Evolutionary conservation across 1,140 invertebrate species (phyloP).

Genomic region (Oscheius sp.): DNA sequence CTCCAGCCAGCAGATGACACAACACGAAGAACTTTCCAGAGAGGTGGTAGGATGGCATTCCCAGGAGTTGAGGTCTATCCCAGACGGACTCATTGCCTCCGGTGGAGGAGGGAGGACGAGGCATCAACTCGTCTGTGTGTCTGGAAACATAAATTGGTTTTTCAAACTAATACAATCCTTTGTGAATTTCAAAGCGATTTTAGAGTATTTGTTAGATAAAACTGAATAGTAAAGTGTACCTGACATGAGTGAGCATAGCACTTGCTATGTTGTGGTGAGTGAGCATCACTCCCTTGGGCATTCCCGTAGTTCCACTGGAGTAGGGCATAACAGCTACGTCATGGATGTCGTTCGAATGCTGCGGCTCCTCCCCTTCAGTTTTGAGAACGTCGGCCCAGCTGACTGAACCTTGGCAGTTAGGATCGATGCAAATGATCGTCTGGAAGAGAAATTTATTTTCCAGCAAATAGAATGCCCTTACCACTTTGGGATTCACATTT

Average conservation of each 20-base stretch:
- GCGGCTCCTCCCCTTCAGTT: background rate
- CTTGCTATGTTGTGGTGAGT: conserved; percentile 65
- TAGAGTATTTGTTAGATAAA: too few relatives aligned
- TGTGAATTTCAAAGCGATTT: too few relatives aligned
- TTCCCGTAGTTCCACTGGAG: conserved; percentile 63
- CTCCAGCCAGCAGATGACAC: conserved; percentile 41
- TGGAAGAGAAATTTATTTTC: too few relatives aligned
- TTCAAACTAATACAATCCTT: too few relatives aligned
- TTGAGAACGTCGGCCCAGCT: background rate
- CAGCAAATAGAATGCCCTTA: too few relatives aligned
- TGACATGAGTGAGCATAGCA: too few relatives aligned
- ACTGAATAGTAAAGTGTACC: too few relatives aligned
- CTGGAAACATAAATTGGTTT: too few relatives aligned
- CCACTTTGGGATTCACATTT: background rate
- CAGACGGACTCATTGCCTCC: too few relatives aligned
- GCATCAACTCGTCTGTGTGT: too few relatives aligned
- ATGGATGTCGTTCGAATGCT: background rate
- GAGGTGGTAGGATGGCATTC: conserved; percentile 40
- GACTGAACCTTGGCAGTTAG: background rate
- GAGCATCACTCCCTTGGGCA: conserved; percentile 65
- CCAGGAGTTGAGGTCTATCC: too few relatives aligned
- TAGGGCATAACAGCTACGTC: conserved; percentile 39
- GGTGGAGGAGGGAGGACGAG: too few relatives aligned
- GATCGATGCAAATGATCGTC: background rate
- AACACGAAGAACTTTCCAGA: conserved; percentile 39